phyloP scores from a whole-genome alignment of 1,140 invertebrate species.

The Drosophila elegans region DNA sequence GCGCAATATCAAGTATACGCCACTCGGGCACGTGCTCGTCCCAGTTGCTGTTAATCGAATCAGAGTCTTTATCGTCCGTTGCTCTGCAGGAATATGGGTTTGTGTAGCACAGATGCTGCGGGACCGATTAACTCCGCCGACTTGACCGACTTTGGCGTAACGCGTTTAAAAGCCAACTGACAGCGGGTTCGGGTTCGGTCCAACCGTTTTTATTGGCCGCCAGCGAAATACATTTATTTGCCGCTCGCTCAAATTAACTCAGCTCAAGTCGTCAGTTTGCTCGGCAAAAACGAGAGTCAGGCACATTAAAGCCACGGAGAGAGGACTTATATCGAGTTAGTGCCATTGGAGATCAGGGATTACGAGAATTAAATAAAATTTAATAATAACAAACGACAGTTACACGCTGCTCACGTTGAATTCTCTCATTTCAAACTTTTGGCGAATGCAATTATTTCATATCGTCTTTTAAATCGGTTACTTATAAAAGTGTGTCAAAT shows the following conservation, averaged over 20 bases:
- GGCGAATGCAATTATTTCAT: slow-evolving; percentile 8
- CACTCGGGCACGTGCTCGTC: slow-evolving; percentile 49
- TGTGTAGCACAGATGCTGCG: slow-evolving; percentile 2
- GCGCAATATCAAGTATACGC: slow-evolving; percentile 49
- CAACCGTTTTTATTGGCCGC: slow-evolving; percentile 67
- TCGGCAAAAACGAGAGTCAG: slow-evolving; percentile 6
- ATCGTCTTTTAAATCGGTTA: background rate
- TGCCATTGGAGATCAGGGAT: slow-evolving; percentile 10
- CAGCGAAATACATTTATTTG: slow-evolving; percentile 38
- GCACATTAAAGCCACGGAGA: slow-evolving; percentile 6
- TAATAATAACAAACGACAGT: slow-evolving; percentile 3
- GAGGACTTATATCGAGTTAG: slow-evolving; percentile 3
- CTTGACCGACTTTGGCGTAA: slow-evolving; percentile 48
- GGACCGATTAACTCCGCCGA: slow-evolving; percentile 10
- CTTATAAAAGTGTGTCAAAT: slow-evolving; percentile 13
- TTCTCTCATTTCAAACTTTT: slow-evolving; percentile 3
- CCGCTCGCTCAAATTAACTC: slow-evolving; percentile 57
- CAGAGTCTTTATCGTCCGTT: slow-evolving; percentile 41
- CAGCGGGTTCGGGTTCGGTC: slow-evolving; percentile 20
- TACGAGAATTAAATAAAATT: slow-evolving; percentile 22
- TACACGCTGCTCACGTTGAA: slow-evolving; percentile 13
- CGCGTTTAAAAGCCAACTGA: slow-evolving; percentile 65
- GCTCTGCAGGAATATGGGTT: slow-evolving; percentile 7
- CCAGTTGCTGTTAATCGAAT: slow-evolving; percentile 23
- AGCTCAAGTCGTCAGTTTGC: slow-evolving; percentile 39